Conservation (phyloP, 2,797 vertebrate species). For the Tapirus indicus region DNA sequence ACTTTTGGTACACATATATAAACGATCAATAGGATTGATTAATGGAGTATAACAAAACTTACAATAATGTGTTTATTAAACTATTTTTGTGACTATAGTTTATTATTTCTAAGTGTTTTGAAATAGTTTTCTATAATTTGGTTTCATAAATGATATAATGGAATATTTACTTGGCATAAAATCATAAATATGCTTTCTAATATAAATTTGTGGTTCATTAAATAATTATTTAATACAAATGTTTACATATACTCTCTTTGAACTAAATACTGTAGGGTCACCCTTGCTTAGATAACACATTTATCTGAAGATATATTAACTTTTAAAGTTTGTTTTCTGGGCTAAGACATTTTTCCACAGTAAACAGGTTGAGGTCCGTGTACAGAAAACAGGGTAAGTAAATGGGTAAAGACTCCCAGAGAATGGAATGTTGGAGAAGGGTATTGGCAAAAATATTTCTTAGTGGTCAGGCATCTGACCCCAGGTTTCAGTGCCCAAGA, state of each 20-base stretch:
- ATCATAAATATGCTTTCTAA: not conserved
- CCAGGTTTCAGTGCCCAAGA: not conserved
- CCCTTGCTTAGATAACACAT: not conserved
- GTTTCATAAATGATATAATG: constrained; percentile 29
- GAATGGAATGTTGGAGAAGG: not conserved
- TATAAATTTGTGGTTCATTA: not conserved
- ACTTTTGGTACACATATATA: not conserved
- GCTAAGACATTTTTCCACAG: not conserved
- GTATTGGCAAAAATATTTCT: not conserved
- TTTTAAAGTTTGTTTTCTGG: not conserved
- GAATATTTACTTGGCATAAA: constrained; percentile 23
- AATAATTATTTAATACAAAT: constrained; percentile 44
- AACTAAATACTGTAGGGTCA: not conserved
- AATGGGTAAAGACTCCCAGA: not conserved
- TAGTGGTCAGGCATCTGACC: not conserved
- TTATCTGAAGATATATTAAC: not conserved
- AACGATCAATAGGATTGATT: not conserved
- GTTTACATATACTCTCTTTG: not conserved
- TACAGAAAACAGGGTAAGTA: not conserved
- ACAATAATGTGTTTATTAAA: constrained; percentile 22
- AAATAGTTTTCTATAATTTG: constrained; percentile 30
- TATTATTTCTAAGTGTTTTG: constrained; percentile 7
- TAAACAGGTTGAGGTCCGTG: not conserved
- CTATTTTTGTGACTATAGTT: not conserved
- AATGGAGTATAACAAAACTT: constrained; percentile 31